These are phyloP conservation scores for Pachydiplax longipennis DNA, from an alignment of 2,888 invertebrate genomes.

Conservation along the genomic window DNA sequence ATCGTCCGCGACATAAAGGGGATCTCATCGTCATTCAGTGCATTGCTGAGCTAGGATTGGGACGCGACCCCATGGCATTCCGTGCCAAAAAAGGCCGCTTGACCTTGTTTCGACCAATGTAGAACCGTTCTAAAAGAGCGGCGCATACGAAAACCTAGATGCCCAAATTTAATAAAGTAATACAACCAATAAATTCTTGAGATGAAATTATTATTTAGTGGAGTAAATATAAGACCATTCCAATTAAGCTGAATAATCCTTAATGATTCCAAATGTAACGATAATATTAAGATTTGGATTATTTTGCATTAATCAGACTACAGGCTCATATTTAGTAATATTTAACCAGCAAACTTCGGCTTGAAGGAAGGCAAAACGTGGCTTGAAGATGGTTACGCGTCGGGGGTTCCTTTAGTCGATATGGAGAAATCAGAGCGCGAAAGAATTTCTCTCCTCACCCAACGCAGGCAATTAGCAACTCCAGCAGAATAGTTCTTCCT, in stretches of 20 bases:
- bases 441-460: neutral
- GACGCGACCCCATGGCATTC: neutral
- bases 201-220: neutral
- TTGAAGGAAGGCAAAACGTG: neutral
- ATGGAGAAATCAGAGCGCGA: slow-evolving; percentile 17
- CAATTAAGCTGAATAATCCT: neutral
- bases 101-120: slow-evolving; percentile 4
- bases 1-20: slow-evolving; percentile 29
- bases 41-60: neutral
- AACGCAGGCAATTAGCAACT: neutral
- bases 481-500: neutral
- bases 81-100: slow-evolving; percentile 13
- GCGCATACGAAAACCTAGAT: neutral
- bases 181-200: neutral
- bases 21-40: slow-evolving; percentile 19
- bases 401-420: neutral
- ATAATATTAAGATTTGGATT: neutral
- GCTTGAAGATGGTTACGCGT: neutral
- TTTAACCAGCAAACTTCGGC: neutral
- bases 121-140: neutral
- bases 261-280: neutral
- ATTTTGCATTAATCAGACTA: neutral
- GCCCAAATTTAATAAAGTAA: neutral
- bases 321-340: neutral
- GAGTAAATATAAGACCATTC: neutral